A percentile compares a stretch with the other conserved stretches of the same genome.
Conservation (phyloP, 35 echinoderm and acorn worm genomes). For the Lytechinus variegatus region DNA sequence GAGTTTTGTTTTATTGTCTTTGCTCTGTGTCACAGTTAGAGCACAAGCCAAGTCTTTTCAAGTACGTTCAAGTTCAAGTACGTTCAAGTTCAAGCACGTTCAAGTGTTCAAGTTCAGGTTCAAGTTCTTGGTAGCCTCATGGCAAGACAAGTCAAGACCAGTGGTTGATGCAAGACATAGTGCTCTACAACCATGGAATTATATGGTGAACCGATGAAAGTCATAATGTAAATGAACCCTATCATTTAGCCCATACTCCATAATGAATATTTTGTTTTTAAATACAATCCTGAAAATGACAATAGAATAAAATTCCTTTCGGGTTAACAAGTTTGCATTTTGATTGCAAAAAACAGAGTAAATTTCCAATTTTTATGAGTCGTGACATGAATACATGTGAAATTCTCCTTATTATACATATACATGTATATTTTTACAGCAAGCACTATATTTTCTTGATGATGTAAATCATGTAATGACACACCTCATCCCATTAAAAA, state of each 20-base stretch:
- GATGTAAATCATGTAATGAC: no score
- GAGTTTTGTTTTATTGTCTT: conserved; percentile 30
- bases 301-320: no score
- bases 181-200: background rate
- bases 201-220: conserved; percentile 12
- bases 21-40: conserved; percentile 46
- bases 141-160: conserved; percentile 33
- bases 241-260: no score
- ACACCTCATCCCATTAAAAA: background rate
- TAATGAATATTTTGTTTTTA: no score
- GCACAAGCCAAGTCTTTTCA: conserved; percentile 38
- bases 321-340: no score
- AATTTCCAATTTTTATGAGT: no score
- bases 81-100: background rate
- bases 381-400: no score
- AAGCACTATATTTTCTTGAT: no score
- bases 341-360: no score
- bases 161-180: background rate
- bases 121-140: conserved; percentile 37
- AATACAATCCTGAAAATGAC: no score
- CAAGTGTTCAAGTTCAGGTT: background rate
- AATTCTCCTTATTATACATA: no score
- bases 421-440: no score
- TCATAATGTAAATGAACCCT: background rate
- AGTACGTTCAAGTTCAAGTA: conserved; percentile 11